These are phyloP conservation scores for Rhineura floridana DNA, from an alignment of 2,113 vertebrate species.

Conservation along the genomic window DNA sequence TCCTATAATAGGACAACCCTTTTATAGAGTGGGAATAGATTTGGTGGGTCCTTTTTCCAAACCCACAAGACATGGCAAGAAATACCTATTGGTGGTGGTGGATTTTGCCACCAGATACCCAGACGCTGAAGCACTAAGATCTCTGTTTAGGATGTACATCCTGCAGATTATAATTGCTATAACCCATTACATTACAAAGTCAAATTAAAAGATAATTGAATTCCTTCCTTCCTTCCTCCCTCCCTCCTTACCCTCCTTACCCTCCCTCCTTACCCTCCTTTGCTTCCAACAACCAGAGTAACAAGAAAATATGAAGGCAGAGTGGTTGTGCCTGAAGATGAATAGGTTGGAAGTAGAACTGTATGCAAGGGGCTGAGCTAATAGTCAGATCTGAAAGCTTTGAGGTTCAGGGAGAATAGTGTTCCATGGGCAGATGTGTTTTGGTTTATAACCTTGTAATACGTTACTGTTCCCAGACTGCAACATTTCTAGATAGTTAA, in stretches of 20 bases:
- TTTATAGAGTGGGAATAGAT: too few relatives aligned
- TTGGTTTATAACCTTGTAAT: not conserved
- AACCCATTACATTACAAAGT: slow-evolving; percentile 60
- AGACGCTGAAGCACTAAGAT: too few relatives aligned
- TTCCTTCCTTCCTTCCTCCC: not conserved
- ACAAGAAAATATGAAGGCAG: not conserved
- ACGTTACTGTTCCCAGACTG: not conserved
- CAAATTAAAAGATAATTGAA: not conserved
- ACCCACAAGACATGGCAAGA: too few relatives aligned
- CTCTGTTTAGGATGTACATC: slow-evolving; percentile 65
- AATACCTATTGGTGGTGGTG: too few relatives aligned
- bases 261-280: not conserved
- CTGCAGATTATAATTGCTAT: slow-evolving; percentile 54
- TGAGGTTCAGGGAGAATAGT: not conserved
- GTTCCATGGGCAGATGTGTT: not conserved
- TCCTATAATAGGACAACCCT: too few relatives aligned
- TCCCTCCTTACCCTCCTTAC: not conserved
- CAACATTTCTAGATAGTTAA: not conserved
- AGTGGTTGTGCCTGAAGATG: not conserved
- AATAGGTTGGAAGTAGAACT: not conserved
- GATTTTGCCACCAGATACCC: too few relatives aligned
- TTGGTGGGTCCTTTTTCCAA: too few relatives aligned
- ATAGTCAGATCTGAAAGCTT: not conserved
- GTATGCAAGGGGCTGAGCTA: not conserved
- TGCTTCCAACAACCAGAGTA: not conserved